Base-by-base conservation (phyloP, 2,113 vertebrate species). In the Pluvialis apricaria region DNA sequence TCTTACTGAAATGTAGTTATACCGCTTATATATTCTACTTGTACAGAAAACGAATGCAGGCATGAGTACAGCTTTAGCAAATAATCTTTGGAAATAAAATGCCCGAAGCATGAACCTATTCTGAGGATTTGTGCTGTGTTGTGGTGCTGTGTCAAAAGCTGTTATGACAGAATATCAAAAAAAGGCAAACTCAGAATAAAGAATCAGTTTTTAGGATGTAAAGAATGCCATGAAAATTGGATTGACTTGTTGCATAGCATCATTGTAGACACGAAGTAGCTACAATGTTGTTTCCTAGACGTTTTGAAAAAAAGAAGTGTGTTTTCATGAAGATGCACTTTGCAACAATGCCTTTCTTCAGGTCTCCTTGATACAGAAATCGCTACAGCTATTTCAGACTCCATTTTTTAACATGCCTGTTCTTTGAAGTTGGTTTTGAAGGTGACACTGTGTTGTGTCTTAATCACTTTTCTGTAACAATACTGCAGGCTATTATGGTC, bases 71-170 rank as follows among this genome's bases (percentile, higher is more conserved):
- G 52, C 61, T 94, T 94, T 88, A 91, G 60, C 60, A 91, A 95
- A 69, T 95, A 94, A 91, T 94, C 68, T 75, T 93, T 94, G 76
- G 29, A 47, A 96, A 94, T 94, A 86, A 96, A 96, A 93, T 88
- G 85, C 95, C 93, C 15, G 25, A 82, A 88, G 57, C 77, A 15
- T 91, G 81, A 96, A 92, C 79, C 79, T 96, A 2, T 97, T 97
- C 86, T 94, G 85, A 95, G 78, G 80, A 92, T 97, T 95, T 96
- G 62, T 71, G 40, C 66, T 82, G 31, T 31, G 44, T 78, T 90
- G 51, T 47, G 36, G 36, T 94, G 47, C 51, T 77, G 85, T 97
- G 73, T 90, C 73, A 94, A 66, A 64, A 71, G 21, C 26, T 86
- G 6, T 82, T 94, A 65, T 22, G 57, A 72, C 17, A 88, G 54